Conservation (phyloP, 2,113 vertebrate species). For the Lethenteron camtschaticum region DNA sequence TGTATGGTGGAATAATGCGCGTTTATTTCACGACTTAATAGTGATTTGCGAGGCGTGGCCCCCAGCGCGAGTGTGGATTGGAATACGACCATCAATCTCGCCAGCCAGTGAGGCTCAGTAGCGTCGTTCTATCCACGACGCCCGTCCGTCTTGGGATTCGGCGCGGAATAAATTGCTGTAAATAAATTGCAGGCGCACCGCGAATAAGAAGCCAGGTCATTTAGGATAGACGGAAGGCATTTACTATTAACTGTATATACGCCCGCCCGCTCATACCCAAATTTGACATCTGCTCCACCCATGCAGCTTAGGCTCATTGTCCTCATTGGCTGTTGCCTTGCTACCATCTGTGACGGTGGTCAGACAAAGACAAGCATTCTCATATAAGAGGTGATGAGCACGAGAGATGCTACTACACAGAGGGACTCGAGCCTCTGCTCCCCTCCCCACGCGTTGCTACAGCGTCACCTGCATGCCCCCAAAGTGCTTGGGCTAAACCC, state of each 20-base stretch:
- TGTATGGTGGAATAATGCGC: too few relatives aligned
- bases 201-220: not conserved
- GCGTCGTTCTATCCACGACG: not conserved
- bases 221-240: not conserved
- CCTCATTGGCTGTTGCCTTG: slow-evolving; percentile 5
- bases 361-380: not conserved
- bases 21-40: too few relatives aligned
- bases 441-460: not conserved
- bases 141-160: not conserved
- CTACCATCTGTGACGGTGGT: not conserved
- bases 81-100: not conserved
- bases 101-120: not conserved
- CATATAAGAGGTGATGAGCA: slow-evolving; percentile 4
- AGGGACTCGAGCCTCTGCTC: not conserved
- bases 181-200: not conserved
- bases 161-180: too few relatives aligned
- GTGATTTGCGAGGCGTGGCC: too few relatives aligned
- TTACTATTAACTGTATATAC: not conserved
- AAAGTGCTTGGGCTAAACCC: not conserved
- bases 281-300: slow-evolving; percentile 6
- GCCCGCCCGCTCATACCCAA: not conserved
- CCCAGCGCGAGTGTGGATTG: too few relatives aligned
- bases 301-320: not conserved
- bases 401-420: slow-evolving; percentile 1
- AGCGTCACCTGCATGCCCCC: not conserved